Evolutionary conservation across 2,888 invertebrate species (phyloP).

Genomic region (Eupithecia tripunctaria): DNA sequence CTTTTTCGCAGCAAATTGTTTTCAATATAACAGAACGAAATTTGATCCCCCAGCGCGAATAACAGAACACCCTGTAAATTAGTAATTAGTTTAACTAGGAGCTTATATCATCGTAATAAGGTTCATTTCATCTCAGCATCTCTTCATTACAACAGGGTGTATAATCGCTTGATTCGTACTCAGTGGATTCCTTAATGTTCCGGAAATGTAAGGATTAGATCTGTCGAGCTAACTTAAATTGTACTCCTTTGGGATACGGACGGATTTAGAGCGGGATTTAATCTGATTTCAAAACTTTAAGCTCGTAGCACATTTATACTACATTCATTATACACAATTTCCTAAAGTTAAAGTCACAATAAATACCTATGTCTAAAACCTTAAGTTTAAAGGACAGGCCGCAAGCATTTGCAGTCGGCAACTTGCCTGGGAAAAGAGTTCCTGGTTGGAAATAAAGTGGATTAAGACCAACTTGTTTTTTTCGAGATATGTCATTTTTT

Average conservation of each 20-base stretch:
- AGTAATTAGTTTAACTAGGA: not conserved
- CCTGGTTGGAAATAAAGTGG: too few relatives aligned
- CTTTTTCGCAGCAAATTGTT: not conserved
- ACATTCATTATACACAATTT: not conserved
- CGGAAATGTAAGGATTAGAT: not conserved
- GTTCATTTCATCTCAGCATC: not conserved
- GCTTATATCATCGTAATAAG: not conserved
- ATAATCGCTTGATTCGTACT: not conserved
- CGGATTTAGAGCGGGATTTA: slow-evolving; percentile 13
- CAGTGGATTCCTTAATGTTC: not conserved
- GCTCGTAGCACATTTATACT: not conserved
- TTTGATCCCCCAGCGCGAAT: not conserved
- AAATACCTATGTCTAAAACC: too few relatives aligned
- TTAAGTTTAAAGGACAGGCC: too few relatives aligned
- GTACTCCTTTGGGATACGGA: slow-evolving; percentile 23
- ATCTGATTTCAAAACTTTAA: not conserved
- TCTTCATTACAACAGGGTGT: not conserved
- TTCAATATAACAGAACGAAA: not conserved
- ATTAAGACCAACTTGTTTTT: too few relatives aligned
- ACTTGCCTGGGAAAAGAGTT: too few relatives aligned
- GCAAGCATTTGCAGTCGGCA: too few relatives aligned
- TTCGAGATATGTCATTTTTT: too few relatives aligned
- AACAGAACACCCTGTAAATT: not conserved
- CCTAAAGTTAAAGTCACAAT: not conserved
- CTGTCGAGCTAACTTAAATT: slow-evolving; percentile 12